Base-by-base conservation (phyloP, 2,888 invertebrate genomes). In the Scaptomyza cyrtandrae region DNA sequence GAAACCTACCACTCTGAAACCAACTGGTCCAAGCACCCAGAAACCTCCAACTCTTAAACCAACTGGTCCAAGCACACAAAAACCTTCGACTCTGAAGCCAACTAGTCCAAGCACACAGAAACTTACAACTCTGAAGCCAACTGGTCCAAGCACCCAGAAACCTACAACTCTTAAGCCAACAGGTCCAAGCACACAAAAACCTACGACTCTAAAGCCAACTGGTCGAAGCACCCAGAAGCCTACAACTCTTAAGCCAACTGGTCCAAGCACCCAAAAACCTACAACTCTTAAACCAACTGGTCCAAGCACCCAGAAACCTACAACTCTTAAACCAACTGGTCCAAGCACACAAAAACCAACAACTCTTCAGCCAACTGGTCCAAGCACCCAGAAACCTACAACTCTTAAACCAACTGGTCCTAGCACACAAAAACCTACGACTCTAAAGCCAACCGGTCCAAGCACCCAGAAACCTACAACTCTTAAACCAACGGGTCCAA, bases 401-500 rank as follows among this genome's bases (percentile, higher is more conserved):
- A 11, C 39, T 2, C 0, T 4, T 0, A 19, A 5, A 6, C 53
- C 41, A n/a, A 33, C 43, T 0, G 1, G 0, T 0, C 5, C 14
- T 11, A 37, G 27, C 13, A 33, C 54, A n/a, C 41, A 13, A 0
- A 41, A 31, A 3, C 54, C 43, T 3, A 54, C n/a, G 4, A 39
- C 9, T 2, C 2, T 3, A 5, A 29, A 31, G 3, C 10, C 43
- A 19, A 16, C 13, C 3, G 6, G 7, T 16, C 31, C 54, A 19
- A 33, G 11, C 10, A 43, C 11, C 24, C 6, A 33, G 6, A 19
- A 5, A 24, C 16, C 52, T 6, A 16, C 52, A 1, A 16, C 41
- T 6, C 0, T 2, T 0, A 29, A 29, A 1, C 27, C 52, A 11
- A 19, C 11, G 1, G 6, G 6, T 3, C 44, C 14, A 1, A 45